phyloP scores from a whole-genome alignment of 2,113 vertebrate species.

The Elgaria multicarinata region DNA sequence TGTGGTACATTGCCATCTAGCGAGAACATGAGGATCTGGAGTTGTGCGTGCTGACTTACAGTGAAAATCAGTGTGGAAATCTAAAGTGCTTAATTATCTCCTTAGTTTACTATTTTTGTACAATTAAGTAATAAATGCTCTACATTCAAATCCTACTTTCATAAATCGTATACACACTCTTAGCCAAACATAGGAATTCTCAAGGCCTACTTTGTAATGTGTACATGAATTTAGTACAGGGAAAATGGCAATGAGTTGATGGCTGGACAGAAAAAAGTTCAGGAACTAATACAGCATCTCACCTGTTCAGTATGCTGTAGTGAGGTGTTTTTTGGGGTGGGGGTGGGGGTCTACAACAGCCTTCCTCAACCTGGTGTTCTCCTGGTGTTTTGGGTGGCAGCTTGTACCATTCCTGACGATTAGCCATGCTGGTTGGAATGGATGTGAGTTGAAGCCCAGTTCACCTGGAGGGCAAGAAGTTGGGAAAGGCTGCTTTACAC shows the following conservation, averaged over 20 bases:
- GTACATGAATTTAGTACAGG: neutral
- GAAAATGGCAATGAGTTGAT: neutral
- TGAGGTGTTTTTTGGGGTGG: no score
- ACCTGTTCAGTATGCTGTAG: neutral
- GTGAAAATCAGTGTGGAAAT: neutral
- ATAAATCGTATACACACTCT: neutral
- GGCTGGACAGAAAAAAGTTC: neutral
- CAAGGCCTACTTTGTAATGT: neutral
- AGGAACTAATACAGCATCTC: neutral
- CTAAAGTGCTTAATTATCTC: neutral
- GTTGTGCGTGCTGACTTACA: neutral
- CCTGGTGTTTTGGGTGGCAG: no score
- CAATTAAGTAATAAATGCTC: neutral
- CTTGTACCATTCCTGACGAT: no score
- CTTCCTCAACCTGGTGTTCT: no score
- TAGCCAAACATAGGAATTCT: neutral
- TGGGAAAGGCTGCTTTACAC: no score
- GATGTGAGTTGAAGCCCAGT: no score
- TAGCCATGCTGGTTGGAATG: no score
- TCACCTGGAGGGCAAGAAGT: no score
- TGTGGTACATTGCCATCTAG: neutral
- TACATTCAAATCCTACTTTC: neutral
- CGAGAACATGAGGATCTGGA: neutral
- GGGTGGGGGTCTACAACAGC: neutral
- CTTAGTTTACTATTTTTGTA: neutral